Base-by-base conservation (phyloP, 2,888 invertebrate genomes). In the Scelioninae gen. 1 region DNA sequence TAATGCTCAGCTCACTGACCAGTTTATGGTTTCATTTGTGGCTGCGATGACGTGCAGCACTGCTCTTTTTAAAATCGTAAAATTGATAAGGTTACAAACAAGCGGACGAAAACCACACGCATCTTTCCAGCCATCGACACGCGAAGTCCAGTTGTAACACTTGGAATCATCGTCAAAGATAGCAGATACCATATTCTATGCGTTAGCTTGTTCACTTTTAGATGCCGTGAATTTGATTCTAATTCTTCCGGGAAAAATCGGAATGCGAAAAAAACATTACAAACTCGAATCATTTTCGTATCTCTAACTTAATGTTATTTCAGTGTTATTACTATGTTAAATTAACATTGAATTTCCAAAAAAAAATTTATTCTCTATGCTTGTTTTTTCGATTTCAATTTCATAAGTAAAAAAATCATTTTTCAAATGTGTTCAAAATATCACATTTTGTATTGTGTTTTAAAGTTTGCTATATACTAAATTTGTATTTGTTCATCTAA, bases 81-180 rank as follows among this genome's bases (percentile, higher is more conserved):
- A 83, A 79, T 76, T 76, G 76, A 83, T 79, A 83, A 76, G 40
- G 51, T 16, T 66, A 51, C 43, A 71, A 68, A 74, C 71, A 72
- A 71, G 71, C 62, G 29, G 66, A 72, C 47, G 79, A 60, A 71
- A 83, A 75, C 80, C 69, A 58, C 69, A 82, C 74, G 58, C 76
- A 68, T 75, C 63, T 75, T 38, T 56, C 34, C 49, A 15, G 16
- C 53, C 45, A 75, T 71, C 79, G 62, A 83, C 79, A 79, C 62
- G 83, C 83, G 62, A 83, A 49, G 66, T n/a, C 15, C 56, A n/a
- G 31, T 53, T 40, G 16, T 43, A 58, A 62, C 43, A 53, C 9
- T 62, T 51, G 56, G 66, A 77, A 72, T 77, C 63, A 60, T 71
- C 65, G 49, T 49, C 65, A 38, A 47, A 75, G 76, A 81, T 76